Percentiles rank a stretch among this genome's conserved stretches.
Conservation (phyloP, 2,797 vertebrate genomes). For the Malurus leucopterus region DNA sequence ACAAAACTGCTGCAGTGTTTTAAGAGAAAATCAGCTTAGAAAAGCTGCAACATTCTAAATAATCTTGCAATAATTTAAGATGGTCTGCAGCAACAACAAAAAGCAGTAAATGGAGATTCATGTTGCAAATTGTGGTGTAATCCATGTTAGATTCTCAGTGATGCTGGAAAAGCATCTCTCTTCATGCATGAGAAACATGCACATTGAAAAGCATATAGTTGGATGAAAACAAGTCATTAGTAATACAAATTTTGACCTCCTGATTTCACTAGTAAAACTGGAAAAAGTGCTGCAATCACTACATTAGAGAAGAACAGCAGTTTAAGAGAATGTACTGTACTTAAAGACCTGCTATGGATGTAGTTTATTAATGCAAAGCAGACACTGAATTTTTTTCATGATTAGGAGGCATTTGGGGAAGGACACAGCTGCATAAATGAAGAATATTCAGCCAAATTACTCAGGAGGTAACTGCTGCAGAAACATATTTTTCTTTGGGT, state of each 20-base stretch:
- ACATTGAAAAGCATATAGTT: not conserved
- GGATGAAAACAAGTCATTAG: not conserved
- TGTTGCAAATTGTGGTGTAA: not conserved
- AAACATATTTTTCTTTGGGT: slow-evolving; percentile 22
- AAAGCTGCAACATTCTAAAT: not conserved
- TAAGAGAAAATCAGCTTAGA: not conserved
- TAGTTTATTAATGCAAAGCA: slow-evolving; percentile 6
- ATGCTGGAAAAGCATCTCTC: not conserved
- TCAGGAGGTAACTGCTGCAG: not conserved
- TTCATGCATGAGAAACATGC: not conserved
- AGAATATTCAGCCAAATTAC: not conserved
- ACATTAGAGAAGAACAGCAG: not conserved
- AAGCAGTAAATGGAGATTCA: not conserved
- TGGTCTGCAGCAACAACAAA: not conserved
- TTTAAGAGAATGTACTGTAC: not conserved
- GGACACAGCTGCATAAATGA: slow-evolving; percentile 29
- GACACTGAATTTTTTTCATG: not conserved
- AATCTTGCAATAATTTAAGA: not conserved
- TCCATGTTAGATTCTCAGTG: not conserved
- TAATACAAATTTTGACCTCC: not conserved
- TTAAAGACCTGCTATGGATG: not conserved
- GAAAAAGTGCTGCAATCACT: not conserved
- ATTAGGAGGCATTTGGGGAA: not conserved
- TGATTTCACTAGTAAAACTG: not conserved
- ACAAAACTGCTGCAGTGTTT: not conserved